Conservation (phyloP, 2,888 invertebrate genomes). For the Acleris sparsana region DNA sequence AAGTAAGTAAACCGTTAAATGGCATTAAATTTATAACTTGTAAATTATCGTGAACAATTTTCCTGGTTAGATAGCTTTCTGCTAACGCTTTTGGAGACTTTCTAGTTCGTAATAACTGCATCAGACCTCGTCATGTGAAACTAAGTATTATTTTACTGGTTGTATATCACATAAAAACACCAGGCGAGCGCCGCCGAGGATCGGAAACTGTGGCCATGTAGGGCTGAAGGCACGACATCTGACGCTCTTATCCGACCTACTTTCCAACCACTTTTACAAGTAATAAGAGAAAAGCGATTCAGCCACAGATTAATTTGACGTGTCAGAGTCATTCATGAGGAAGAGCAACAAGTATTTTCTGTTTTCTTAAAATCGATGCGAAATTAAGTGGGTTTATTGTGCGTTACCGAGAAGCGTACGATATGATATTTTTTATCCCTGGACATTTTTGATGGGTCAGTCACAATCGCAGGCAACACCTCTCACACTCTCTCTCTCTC, state of each 20-base stretch:
- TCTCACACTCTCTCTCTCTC: too few relatives aligned
- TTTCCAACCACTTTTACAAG: slow-evolving; percentile 56
- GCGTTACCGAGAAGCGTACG: too few relatives aligned
- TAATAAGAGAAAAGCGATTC: slow-evolving; percentile 47
- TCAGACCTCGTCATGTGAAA: slow-evolving; percentile 20
- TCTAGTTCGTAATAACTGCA: slow-evolving; percentile 7
- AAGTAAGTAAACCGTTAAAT: slow-evolving; percentile 23
- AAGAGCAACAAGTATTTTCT: slow-evolving; percentile 6
- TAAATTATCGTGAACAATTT: slow-evolving; percentile 13
- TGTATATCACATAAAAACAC: slow-evolving; percentile 46
- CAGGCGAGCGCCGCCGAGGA: slow-evolving; percentile 46
- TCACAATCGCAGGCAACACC: too few relatives aligned
- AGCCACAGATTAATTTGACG: slow-evolving; percentile 27
- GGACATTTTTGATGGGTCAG: too few relatives aligned
- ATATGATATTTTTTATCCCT: too few relatives aligned
- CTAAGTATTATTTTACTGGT: slow-evolving; percentile 31
- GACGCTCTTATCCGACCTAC: slow-evolving; percentile 65
- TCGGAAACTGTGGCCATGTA: slow-evolving; percentile 66
- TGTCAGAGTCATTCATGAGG: slow-evolving; percentile 8
- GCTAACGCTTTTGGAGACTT: slow-evolving; percentile 9
- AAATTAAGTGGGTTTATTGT: too few relatives aligned
- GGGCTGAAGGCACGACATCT: slow-evolving; percentile 60
- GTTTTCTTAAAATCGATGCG: too few relatives aligned
- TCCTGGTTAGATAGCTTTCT: too few relatives aligned
- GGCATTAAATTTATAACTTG: slow-evolving; percentile 6